Conservation (phyloP, 2,797 vertebrate genomes). For the Triplophysa yarkandensis region DNA sequence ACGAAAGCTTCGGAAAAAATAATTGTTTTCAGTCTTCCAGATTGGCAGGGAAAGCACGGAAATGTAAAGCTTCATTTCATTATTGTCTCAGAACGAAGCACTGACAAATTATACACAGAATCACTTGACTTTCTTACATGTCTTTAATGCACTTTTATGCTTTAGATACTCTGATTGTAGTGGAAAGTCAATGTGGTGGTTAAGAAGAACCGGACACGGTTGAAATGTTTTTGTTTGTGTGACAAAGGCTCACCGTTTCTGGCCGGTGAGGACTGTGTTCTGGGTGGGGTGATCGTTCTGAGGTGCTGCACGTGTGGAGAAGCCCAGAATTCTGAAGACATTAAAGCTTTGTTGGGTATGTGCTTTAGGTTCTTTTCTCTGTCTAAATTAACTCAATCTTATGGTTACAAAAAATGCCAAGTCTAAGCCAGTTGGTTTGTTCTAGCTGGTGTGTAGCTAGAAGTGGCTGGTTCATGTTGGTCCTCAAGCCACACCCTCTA, state of each 20-base stretch:
- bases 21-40: conserved; percentile 66
- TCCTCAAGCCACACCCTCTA: background rate
- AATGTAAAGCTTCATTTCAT: conserved; percentile 43
- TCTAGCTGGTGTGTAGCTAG: too few relatives aligned
- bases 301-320: conserved; percentile 90
- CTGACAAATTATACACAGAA: conserved; percentile 45
- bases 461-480: background rate
- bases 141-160: conserved; percentile 15
- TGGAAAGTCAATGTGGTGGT: conserved; percentile 28
- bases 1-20: conserved; percentile 59
- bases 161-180: conserved; percentile 29
- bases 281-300: conserved; percentile 95
- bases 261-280: conserved; percentile 91
- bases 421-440: too few relatives aligned
- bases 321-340: conserved; percentile 80
- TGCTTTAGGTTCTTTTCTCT: too few relatives aligned
- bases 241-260: conserved; percentile 92
- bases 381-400: background rate
- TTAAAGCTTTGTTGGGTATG: conserved; percentile 91
- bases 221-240: conserved; percentile 47
- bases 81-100: conserved; percentile 44
- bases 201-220: conserved; percentile 22
- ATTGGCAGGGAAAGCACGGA: conserved; percentile 59
- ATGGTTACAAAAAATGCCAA: background rate
- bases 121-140: conserved; percentile 15